Evolutionary conservation across 1,140 invertebrate genomes (phyloP), one percentile per base, ranked within the genome.

Genomic region (Drosophila hydei): DNA sequence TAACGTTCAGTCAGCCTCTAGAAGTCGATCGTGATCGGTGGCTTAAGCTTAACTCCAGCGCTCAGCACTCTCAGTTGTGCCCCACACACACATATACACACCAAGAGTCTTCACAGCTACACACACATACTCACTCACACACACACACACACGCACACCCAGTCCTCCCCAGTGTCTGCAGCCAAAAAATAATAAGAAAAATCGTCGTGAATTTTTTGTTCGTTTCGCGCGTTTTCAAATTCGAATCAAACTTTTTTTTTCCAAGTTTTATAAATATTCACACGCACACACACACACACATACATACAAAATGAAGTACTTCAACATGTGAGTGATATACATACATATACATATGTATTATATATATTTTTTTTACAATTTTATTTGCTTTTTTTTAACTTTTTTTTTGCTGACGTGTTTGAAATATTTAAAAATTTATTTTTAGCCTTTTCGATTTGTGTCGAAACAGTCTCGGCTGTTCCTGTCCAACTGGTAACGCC

Each of bases 1-100:
- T 88, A 87, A 83, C 83, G 83, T 88, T 87, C 83, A 87, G 83
- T 87, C 83, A 89, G 83, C 84, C 78, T 87, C 75, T 83, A 87
- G 83, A 87, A 87, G 83, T 83, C 83, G 83, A 88, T 87, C 83
- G 83, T 87, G 83, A 83, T 85, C 84, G 30, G 85, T 87, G 84
- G 79, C 79, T 54, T 47, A 59, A 59, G 18, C 64, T 14, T 45
- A 19, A 48, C 12, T 23, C 12, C 45, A 48, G 45, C 48, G 12
- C 25, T 50, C 48, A 71, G 52, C 55, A 63, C 70, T 40, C 55
- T 40, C 55, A 61, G 47, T 48, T 63, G 27, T 30, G 61, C n/a
- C 30, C 23, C 38, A 42, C 38, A 42, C 38, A 40, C 38, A 14
- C 5, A 42, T 14, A 42, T 30, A 19, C 36, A 40, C n/a, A 16